These are phyloP conservation scores for Xestia c-nigrum DNA, from an alignment of 2,888 invertebrate genomes.

Conservation along the genomic window DNA sequence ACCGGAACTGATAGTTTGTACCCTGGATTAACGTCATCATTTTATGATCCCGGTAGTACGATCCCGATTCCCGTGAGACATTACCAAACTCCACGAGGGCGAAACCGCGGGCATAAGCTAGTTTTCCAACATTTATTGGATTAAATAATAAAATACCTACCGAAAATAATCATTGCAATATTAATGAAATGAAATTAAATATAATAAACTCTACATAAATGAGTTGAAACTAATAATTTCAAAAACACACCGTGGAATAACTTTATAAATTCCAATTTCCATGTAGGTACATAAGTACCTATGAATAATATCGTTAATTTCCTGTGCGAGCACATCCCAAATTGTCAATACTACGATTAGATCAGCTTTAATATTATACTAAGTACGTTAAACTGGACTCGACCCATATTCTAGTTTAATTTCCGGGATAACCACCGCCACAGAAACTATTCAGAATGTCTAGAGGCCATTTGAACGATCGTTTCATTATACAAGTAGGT, in stretches of 20 bases:
- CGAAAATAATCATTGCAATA: background rate
- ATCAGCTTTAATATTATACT: conserved; percentile 22
- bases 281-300: background rate
- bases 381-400: conserved; percentile 31
- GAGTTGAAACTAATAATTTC: background rate
- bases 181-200: no score
- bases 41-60: no score
- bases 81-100: no score
- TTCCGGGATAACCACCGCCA: conserved; percentile 41
- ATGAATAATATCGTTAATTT: conserved; percentile 43
- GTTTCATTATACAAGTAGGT: background rate
- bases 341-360: conserved; percentile 23
- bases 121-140: background rate
- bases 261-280: conserved; percentile 16
- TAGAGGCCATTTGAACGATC: conserved; percentile 18
- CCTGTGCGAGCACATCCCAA: conserved; percentile 27
- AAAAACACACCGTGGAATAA: background rate
- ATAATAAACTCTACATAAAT: no score
- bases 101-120: no score
- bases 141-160: no score
- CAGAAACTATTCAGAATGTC: conserved; percentile 41
- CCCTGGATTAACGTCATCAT: no score
- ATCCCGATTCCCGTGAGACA: no score
- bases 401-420: conserved; percentile 57
- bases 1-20: no score